phyloP scores from a whole-genome alignment of 1,140 invertebrate species.

The Ceratina calcarata region DNA sequence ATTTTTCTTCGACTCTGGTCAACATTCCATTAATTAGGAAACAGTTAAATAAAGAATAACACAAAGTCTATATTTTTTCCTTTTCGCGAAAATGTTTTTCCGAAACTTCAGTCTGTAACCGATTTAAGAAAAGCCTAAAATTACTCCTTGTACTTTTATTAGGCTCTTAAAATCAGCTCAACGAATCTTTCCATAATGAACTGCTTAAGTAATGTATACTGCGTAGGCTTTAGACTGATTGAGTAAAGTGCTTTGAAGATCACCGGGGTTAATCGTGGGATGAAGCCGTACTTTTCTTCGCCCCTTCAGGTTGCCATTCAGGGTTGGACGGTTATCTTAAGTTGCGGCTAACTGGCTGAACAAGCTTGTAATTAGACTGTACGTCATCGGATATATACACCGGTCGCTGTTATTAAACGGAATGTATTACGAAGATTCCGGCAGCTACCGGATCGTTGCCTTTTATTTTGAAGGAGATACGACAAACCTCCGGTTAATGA shows the following conservation, averaged over 20 bases:
- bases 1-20: too few species aligned
- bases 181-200: neutral
- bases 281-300: slow-evolving; percentile 18
- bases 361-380: slow-evolving; percentile 23
- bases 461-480: slow-evolving; percentile 21
- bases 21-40: too few species aligned
- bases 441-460: neutral
- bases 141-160: too few species aligned
- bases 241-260: neutral
- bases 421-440: slow-evolving; percentile 3
- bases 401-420: slow-evolving; percentile 17
- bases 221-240: neutral
- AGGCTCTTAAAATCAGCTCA: neutral
- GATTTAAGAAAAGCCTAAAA: too few species aligned
- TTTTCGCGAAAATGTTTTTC: too few species aligned
- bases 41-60: too few species aligned
- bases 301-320: neutral
- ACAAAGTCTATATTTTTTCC: too few species aligned
- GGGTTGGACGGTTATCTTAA: neutral
- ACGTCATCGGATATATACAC: slow-evolving; percentile 22
- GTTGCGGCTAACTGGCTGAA: slow-evolving; percentile 7
- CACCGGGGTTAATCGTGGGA: neutral
- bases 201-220: slow-evolving; percentile 24
- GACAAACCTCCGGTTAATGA: slow-evolving; percentile 20
- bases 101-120: too few species aligned